Evolutionary conservation across 2,797 vertebrate genomes (phyloP).

Genomic region (Melanogrammus aeglefinus): DNA sequence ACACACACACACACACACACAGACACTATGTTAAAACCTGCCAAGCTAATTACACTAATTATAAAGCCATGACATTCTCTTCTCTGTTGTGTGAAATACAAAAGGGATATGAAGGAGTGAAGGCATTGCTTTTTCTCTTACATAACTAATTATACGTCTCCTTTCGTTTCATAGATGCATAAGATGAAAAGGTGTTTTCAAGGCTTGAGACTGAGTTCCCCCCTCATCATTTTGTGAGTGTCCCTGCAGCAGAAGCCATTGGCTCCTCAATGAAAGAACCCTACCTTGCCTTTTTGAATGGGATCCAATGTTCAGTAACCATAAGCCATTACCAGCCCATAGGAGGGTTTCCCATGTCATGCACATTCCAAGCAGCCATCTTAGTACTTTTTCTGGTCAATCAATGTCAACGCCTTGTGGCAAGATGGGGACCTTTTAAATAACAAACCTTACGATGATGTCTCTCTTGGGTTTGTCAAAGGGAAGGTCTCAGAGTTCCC

Average conservation of each 20-base stretch:
- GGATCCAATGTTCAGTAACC: slow-evolving; percentile 25
- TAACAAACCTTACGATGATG: not conserved
- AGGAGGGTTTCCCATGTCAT: not conserved
- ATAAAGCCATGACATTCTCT: slow-evolving; percentile 60
- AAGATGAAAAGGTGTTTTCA: slow-evolving; percentile 58
- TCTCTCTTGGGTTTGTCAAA: not conserved
- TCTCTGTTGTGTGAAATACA: slow-evolving; percentile 48
- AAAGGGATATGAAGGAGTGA: slow-evolving; percentile 56
- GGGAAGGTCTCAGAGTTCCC: not conserved
- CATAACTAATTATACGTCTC: slow-evolving; percentile 58
- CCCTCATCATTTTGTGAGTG: slow-evolving; percentile 31
- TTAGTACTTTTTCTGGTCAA: not conserved
- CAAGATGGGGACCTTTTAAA: not conserved
- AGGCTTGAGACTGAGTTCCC: slow-evolving; percentile 20
- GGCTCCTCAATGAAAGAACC: slow-evolving; percentile 51
- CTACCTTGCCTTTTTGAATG: slow-evolving; percentile 41
- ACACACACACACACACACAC: not conserved
- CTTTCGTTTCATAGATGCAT: slow-evolving; percentile 57
- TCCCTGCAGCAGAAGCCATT: slow-evolving; percentile 69
- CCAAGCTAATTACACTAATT: slow-evolving; percentile 67
- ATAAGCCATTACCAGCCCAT: not conserved
- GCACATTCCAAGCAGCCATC: not conserved
- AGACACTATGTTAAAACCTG: slow-evolving; percentile 40
- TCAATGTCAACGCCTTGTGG: not conserved
- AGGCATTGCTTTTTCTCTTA: slow-evolving; percentile 45